Conservation (phyloP, 2,888 invertebrate species). For the Volucella bombylans region DNA sequence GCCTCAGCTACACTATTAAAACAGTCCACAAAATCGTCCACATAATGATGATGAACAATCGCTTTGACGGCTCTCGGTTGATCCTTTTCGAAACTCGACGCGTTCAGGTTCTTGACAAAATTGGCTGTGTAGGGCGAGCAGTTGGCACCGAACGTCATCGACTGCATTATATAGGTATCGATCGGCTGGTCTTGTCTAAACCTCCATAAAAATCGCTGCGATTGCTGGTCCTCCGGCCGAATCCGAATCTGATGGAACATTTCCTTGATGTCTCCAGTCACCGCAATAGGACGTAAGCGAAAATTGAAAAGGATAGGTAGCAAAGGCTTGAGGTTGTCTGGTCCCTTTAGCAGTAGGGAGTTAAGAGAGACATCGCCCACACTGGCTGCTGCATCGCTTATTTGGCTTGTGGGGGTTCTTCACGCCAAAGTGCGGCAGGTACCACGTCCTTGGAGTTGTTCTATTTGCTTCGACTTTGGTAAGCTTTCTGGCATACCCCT, state of each 20-base stretch:
- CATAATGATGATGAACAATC: too few species aligned
- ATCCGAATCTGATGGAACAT: too few species aligned
- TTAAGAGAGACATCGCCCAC: slow-evolving; percentile 21
- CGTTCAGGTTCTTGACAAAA: too few species aligned
- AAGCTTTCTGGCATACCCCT: background rate
- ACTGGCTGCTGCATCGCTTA: slow-evolving; percentile 37
- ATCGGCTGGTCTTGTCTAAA: too few species aligned
- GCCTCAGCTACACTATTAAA: too few species aligned
- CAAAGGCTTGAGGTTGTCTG: slow-evolving; percentile 73
- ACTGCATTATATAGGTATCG: background rate
- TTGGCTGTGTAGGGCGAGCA: slow-evolving; percentile 41
- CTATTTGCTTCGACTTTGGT: slow-evolving; percentile 24
- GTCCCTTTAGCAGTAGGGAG: slow-evolving; percentile 7
- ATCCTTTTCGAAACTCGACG: too few species aligned
- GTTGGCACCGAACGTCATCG: slow-evolving; percentile 70
- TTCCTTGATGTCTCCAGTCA: too few species aligned
- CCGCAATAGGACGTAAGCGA: too few species aligned
- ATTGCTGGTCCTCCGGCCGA: slow-evolving; percentile 17
- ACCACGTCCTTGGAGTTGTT: slow-evolving; percentile 30
- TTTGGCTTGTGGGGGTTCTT: slow-evolving; percentile 39
- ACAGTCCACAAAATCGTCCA: too few species aligned
- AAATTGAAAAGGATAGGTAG: slow-evolving; percentile 57
- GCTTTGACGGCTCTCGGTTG: too few species aligned
- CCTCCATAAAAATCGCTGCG: background rate
- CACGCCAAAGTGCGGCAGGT: slow-evolving; percentile 44